Evolutionary conservation across 2,888 invertebrate species (phyloP), one percentile per base, ranked within the genome.

Genomic region (Biston stratarius): DNA sequence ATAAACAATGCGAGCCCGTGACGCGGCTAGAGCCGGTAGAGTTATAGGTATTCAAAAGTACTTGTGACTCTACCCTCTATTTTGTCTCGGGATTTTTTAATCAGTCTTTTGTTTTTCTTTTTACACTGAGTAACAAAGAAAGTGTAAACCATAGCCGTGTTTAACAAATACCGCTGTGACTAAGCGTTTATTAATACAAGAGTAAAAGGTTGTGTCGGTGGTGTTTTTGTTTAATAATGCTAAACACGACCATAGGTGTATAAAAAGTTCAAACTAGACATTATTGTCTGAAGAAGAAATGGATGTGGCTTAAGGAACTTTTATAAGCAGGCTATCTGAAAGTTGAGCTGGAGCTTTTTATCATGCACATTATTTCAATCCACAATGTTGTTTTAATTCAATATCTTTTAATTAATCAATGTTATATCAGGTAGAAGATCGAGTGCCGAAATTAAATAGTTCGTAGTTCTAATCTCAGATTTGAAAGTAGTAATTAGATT

Each of bases 341-440:
- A 15, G 67, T 58, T 61, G 69, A 70, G 73, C 63, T 70, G 74
- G 74, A 68, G 89, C 87, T 86, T 88, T 70, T 86, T 85, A 80
- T 71, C 58, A 71, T 57, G 83, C 86, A 86, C 87, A 70, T 78
- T 75, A 70, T 77, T 79, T 76, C 77, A 84, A 81, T 72, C 64
- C 64, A 76, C 80, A 82, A 78, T 64, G 40, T 64, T 24, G 3
- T 24, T 24, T 24, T 24, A 24, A 24, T 71, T 73, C 69, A 40
- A 71, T 57, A 69, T 70, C 14, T 64, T n/a, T 67, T 56, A 49
- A 69, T 11, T 58, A 34, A 61, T 69, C 68, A 45, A 53, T 9
- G 6, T 38, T 9, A 38, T 9, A 6, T 38, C 38, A 38, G 38
- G 9, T 6, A 38, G 38, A 38, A 38, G 38, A 38, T 38, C 0